These are phyloP conservation scores for Fringilla coelebs DNA, from an alignment of 2,797 vertebrate genomes.

Conservation along the genomic window DNA sequence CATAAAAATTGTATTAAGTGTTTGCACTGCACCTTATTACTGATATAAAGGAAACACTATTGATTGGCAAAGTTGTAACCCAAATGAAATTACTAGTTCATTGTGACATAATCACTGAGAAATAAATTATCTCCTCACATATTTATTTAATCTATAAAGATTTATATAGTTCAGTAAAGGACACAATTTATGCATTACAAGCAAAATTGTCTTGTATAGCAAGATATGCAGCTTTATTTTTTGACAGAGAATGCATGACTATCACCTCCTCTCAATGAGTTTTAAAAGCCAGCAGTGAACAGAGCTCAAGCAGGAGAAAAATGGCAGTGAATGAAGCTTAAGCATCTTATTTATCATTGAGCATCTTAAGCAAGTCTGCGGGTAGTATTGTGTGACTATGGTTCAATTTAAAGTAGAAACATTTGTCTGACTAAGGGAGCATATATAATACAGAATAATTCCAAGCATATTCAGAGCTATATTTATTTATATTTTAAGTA, in stretches of 20 bases:
- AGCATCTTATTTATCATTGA: neutral
- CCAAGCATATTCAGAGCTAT: neutral
- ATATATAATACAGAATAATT: neutral
- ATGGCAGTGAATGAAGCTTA: neutral
- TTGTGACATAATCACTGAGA: neutral
- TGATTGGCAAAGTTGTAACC: accelerated
- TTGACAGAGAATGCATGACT: neutral
- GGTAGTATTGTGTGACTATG: neutral
- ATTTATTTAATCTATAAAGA: neutral
- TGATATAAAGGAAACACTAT: neutral
- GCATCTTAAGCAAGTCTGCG: neutral
- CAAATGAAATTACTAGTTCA: neutral
- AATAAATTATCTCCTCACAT: neutral
- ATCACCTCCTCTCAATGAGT: neutral
- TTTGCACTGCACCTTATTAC: neutral
- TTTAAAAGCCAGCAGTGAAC: neutral
- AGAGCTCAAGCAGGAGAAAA: neutral
- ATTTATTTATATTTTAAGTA: neutral
- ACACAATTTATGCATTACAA: neutral
- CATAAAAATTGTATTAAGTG: neutral
- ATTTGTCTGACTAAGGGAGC: neutral
- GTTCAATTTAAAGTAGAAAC: neutral
- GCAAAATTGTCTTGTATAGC: neutral
- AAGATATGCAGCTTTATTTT: neutral
- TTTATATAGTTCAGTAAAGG: neutral